Base-by-base conservation (phyloP, 2,797 vertebrate species). In the Lophotriccus pileatus region DNA sequence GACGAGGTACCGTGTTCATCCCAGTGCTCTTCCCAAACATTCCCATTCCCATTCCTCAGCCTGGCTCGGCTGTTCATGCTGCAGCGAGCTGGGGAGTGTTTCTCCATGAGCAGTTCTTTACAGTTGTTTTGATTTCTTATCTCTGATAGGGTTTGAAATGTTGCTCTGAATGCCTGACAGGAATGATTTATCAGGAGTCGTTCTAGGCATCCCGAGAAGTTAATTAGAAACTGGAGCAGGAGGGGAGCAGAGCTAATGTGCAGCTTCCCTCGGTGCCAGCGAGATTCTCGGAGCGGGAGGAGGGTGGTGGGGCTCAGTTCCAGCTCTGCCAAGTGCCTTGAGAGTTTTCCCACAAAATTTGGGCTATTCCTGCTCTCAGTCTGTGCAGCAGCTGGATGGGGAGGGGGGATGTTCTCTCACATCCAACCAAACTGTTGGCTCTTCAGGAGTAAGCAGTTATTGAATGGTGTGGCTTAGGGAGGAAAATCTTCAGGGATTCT, bases 1-100 rank as follows among this genome's bases (percentile, higher is more conserved):
- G 75, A 99, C 98, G 84, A 98, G 99, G 99, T 99, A 99, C 37
- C 9, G 17, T 64, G 47, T 9, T 67, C 17, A 0, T 15, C 49
- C 37, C 56, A 18, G 44, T 43, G 74, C 17, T 74, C 32, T 78
- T 86, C 62, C 8, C 11, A 47, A 41, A 6, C 34, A 10, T 41
- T 69, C 68, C 75, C 43, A 5, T 53, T 64, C 58, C 83, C 92
- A n/a, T n/a, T n/a, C n/a, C n/a, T 80, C 12, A 63, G 12, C 21
- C 66, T 22, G 13, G 74, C 56, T 43, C 49, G 90, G 82, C 56
- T 70, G 43, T 49, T 93, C 24, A 17, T 43, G 77, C 90, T 70
- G 85, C 62, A 62, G 3, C 74, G 55, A 87, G 60, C 39, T 36
- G 60, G 64, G 64, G 67, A 83, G 36, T 21, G 70, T 69, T 78